Evolutionary conservation across 64 coral and sea anemone genomes (phyloP).

Genomic region (Porites lutea): DNA sequence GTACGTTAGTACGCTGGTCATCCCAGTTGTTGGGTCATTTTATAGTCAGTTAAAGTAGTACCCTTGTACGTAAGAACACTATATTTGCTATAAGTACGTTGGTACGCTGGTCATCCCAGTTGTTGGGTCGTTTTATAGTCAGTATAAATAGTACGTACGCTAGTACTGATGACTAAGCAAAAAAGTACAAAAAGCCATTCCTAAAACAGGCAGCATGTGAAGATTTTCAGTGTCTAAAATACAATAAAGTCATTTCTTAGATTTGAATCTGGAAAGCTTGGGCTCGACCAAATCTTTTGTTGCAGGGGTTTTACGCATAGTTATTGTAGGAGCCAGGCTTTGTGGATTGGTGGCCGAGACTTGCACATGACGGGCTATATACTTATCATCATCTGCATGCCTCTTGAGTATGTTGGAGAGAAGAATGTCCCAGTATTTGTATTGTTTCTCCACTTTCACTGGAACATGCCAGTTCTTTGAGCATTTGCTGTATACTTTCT

Average conservation of each 20-base stretch:
- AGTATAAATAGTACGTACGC: too few species aligned
- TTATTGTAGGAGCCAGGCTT: constrained; percentile 52
- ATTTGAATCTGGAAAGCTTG: constrained; percentile 36
- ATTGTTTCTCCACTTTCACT: constrained; percentile 36
- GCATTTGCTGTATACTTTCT: constrained; percentile 47
- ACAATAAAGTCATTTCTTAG: background rate
- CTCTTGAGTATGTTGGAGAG: constrained; percentile 19
- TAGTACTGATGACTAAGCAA: too few species aligned
- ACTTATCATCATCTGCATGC: background rate
- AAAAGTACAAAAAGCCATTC: too few species aligned
- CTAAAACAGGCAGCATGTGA: too few species aligned
- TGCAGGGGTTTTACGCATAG: constrained; percentile 31
- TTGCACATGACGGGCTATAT: background rate
- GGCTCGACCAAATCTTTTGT: constrained; percentile 38
- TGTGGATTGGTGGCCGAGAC: constrained; percentile 22
- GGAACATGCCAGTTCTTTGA: constrained; percentile 52
- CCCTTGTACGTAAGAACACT: too few species aligned
- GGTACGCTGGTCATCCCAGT: too few species aligned
- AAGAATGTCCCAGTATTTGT: constrained; percentile 36
- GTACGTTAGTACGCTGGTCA: too few species aligned
- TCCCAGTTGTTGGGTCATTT: too few species aligned
- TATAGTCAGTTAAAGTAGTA: too few species aligned
- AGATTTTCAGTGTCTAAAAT: too few species aligned
- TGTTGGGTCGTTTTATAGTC: too few species aligned
- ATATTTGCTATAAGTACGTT: too few species aligned